Evolutionary conservation across 2,888 invertebrate genomes (phyloP), one percentile per base, ranked within the genome.

Genomic region (Eupithecia insigniata): DNA sequence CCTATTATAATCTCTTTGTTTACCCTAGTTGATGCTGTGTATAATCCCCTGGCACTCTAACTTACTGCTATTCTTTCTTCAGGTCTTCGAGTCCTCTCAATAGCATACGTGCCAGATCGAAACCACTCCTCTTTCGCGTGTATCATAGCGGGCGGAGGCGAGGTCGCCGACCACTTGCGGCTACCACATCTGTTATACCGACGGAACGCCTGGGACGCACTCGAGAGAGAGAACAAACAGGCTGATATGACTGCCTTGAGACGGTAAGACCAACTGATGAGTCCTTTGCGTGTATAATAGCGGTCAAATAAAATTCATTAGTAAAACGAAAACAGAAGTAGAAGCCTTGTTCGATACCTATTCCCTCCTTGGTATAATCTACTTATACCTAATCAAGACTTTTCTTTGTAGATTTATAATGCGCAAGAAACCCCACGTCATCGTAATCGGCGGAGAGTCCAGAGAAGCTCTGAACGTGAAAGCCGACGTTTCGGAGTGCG

Each of bases 381-480:
- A 32, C 5, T 4, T 32, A 7, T 32, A 32, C 2, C 32, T 32
- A 32, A 32, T 32, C 6, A 32, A 32, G 32, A 32, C 5, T 32
- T 32, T 32, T 32, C 32, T 32, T 61, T 61, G 0, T 28, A 96
- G 98, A 80, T 99, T 99, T 83, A 97, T 99, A 68, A 93, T 96
- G 0, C 95, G 96, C 30, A 98, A 99, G 90, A 98, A 98, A 84
- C 99, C 99, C 0, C 99, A 99, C 90, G 97, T 98, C 18, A 96
- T 99, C 34, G 97, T 96, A 0, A 96, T 99, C 22, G 97, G 98
- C 12, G 99, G 98, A 0, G 99, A 99, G 88, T 98, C 98, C 0
- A 95, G 98, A 5, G 98, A 98, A 81, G 98, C 98, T 0, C 87
- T 97, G 71, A 97, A 96, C 96, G 95, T 99, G 28, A 96, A 96